These are phyloP conservation scores for Salminus brasiliensis DNA, from an alignment of 2,113 vertebrate genomes.

Conservation along the genomic window DNA sequence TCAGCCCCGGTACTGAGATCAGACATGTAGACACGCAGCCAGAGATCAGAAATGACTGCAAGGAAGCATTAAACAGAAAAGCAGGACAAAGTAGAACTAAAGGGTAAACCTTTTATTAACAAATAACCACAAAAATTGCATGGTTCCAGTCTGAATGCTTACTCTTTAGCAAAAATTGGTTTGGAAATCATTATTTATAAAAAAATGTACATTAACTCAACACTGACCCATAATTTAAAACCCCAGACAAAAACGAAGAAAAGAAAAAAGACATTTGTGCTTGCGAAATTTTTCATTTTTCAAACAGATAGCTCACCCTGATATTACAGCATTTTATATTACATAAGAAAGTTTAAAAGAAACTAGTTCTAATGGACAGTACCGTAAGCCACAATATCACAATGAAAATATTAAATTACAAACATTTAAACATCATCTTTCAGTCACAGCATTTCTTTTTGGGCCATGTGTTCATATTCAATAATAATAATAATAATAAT, in stretches of 20 bases:
- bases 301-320: conserved; percentile 72
- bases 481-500: conserved; percentile 10
- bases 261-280: conserved; percentile 75
- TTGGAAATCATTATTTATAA: conserved; percentile 74
- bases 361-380: conserved; percentile 74
- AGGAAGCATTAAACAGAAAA: not conserved
- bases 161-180: conserved; percentile 76
- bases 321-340: conserved; percentile 78
- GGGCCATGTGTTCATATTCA: conserved; percentile 69
- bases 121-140: conserved; percentile 75
- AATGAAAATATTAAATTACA: conserved; percentile 81
- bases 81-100: conserved; percentile 48
- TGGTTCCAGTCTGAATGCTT: conserved; percentile 75
- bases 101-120: conserved; percentile 81
- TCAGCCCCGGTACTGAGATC: no score
- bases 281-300: conserved; percentile 74
- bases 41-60: not conserved
- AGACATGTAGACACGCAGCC: no score
- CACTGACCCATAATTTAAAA: conserved; percentile 81
- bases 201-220: conserved; percentile 78
- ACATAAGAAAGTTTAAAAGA: conserved; percentile 70
- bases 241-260: conserved; percentile 65
- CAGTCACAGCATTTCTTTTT: conserved; percentile 83
- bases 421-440: conserved; percentile 78
- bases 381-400: conserved; percentile 78